Percentiles rank a stretch among this genome's conserved stretches.
These are phyloP conservation scores for Coregonus suidteri DNA, from an alignment of 2,797 vertebrate species.

Conservation along the genomic window DNA sequence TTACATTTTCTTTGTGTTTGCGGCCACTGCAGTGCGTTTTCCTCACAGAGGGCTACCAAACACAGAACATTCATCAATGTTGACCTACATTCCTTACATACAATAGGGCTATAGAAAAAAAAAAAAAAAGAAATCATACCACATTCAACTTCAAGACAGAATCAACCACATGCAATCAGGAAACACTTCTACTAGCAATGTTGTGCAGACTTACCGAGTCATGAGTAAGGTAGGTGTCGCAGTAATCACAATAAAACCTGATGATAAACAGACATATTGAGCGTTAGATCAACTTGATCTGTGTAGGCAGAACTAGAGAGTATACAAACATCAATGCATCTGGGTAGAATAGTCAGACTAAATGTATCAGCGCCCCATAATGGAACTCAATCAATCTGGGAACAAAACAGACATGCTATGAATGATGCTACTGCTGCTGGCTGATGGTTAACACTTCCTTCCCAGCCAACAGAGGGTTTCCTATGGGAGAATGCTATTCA, in stretches of 20 bases:
- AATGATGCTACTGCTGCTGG: neutral
- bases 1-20: constrained; percentile 99
- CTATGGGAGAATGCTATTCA: no score
- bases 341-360: neutral
- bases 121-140: no score
- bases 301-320: neutral
- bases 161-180: no score
- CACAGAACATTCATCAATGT: neutral
- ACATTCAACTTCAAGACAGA: no score
- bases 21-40: constrained; percentile 98
- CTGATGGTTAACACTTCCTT: neutral
- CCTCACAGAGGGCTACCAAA: constrained; percentile 90
- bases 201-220: constrained; percentile 85
- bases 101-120: neutral
- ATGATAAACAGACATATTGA: neutral
- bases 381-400: neutral
- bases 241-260: constrained; percentile 99
- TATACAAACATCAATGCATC: neutral
- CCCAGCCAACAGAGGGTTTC: neutral
- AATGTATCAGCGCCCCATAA: neutral
- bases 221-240: constrained; percentile 96
- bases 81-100: neutral
- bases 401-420: neutral
- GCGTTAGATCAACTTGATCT: neutral
- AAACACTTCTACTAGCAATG: neutral